These are phyloP conservation scores for Spilosoma lubricipeda DNA, from an alignment of 2,888 invertebrate species.

Conservation along the genomic window DNA sequence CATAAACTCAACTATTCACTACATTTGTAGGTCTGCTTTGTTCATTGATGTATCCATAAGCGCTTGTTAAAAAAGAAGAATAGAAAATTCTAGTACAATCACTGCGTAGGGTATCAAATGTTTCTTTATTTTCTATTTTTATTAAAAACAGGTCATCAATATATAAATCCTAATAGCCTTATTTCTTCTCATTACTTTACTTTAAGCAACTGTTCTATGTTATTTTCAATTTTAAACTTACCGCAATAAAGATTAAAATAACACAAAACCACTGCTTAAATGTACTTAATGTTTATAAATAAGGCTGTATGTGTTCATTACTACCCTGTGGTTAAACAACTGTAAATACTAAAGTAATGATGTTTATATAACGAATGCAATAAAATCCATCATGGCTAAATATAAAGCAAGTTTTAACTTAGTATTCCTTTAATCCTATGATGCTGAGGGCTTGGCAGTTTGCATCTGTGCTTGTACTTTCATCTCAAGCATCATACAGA, in stretches of 20 bases:
- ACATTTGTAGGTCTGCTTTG: slow-evolving; percentile 7
- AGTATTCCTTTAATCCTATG: slow-evolving; percentile 61
- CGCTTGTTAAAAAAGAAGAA: slow-evolving; percentile 6
- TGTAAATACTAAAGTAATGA: slow-evolving; percentile 27
- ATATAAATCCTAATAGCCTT: slow-evolving; percentile 21
- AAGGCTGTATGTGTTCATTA: slow-evolving; percentile 8
- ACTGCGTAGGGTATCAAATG: slow-evolving; percentile 3
- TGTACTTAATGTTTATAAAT: no score
- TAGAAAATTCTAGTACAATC: slow-evolving; percentile 12
- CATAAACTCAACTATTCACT: slow-evolving; percentile 26
- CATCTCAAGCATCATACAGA: slow-evolving; percentile 91
- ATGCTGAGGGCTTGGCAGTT: slow-evolving; percentile 71
- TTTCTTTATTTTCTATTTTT: not conserved
- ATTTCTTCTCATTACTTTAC: no score
- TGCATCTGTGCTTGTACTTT: slow-evolving; percentile 87
- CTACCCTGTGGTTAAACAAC: slow-evolving; percentile 26
- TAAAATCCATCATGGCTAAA: slow-evolving; percentile 32
- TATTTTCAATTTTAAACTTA: no score
- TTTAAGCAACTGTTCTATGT: no score
- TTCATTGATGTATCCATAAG: slow-evolving; percentile 4
- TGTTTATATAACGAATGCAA: slow-evolving; percentile 40
- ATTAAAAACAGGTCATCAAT: slow-evolving; percentile 2
- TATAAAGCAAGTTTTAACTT: slow-evolving; percentile 41
- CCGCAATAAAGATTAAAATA: no score
- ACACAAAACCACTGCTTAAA: no score